Evolutionary conservation across 1,140 invertebrate genomes (phyloP).

Genomic region (Rhyacophila brunnea): DNA sequence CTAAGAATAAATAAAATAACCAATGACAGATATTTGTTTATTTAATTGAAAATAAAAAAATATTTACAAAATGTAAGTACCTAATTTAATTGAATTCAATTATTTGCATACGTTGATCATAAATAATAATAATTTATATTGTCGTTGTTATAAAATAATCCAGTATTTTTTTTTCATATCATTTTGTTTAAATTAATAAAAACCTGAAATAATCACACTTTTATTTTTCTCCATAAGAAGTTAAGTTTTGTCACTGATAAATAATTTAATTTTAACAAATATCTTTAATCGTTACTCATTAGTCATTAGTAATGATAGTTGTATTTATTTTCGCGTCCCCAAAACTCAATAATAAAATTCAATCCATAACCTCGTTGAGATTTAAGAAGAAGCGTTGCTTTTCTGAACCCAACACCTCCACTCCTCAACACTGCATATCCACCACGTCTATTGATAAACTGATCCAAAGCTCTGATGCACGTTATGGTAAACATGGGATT

Average conservation of each 20-base stretch:
- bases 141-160: not conserved
- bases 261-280: not conserved
- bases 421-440: slow-evolving; percentile 37
- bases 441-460: slow-evolving; percentile 52
- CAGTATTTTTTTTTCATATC: not conserved
- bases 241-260: not conserved
- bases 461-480: slow-evolving; percentile 50
- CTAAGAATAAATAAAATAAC: too few species aligned
- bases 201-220: not conserved
- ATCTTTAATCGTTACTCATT: not conserved
- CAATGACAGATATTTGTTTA: too few species aligned
- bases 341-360: slow-evolving; percentile 47
- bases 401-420: slow-evolving; percentile 47
- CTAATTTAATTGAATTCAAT: too few species aligned
- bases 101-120: too few species aligned
- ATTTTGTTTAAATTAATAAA: not conserved
- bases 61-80: too few species aligned
- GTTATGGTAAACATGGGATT: slow-evolving; percentile 37
- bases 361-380: slow-evolving; percentile 45
- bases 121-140: too few species aligned
- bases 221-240: not conserved
- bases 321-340: slow-evolving; percentile 23
- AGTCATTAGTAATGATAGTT: not conserved
- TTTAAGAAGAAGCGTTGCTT: slow-evolving; percentile 44
- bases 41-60: too few species aligned